Conservation (phyloP, 2,797 vertebrate species). For the Sebastes iracundus region DNA sequence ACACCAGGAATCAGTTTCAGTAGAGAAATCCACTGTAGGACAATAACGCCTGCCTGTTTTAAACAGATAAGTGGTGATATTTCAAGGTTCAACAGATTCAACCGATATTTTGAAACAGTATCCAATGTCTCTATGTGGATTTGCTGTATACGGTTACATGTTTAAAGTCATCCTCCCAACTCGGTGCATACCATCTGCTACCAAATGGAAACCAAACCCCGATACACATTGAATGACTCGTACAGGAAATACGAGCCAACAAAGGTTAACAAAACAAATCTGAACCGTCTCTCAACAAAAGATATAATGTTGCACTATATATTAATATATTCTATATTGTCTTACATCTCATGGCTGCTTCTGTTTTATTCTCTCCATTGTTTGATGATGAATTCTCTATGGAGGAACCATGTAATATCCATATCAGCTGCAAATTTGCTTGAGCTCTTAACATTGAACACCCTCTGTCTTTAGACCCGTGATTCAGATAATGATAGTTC, state of each 20-base stretch:
- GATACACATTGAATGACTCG: conserved; percentile 35
- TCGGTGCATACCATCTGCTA: conserved; percentile 63
- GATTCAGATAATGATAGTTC: no score
- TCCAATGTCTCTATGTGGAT: conserved; percentile 20
- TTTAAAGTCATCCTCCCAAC: conserved; percentile 60
- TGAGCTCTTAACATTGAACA: not conserved
- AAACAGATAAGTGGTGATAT: conserved; percentile 39
- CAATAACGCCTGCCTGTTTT: conserved; percentile 20
- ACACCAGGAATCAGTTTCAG: conserved; percentile 23
- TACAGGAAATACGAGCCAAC: conserved; percentile 41
- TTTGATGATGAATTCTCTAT: not conserved
- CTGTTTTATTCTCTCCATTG: not conserved
- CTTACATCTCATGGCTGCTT: not conserved
- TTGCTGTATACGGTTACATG: conserved; percentile 56
- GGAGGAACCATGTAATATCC: not conserved
- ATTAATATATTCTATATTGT: not conserved
- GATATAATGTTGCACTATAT: conserved; percentile 1
- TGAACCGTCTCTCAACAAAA: conserved; percentile 35
- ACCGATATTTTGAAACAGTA: conserved; percentile 46
- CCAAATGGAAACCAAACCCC: conserved; percentile 48
- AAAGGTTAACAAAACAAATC: conserved; percentile 61
- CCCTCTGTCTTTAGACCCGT: no score
- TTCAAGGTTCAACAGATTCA: conserved; percentile 25
- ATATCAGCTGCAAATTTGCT: not conserved
- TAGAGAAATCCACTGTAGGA: conserved; percentile 11